Base-by-base conservation (phyloP, 2,113 vertebrate genomes). In the Prunella himalayana region DNA sequence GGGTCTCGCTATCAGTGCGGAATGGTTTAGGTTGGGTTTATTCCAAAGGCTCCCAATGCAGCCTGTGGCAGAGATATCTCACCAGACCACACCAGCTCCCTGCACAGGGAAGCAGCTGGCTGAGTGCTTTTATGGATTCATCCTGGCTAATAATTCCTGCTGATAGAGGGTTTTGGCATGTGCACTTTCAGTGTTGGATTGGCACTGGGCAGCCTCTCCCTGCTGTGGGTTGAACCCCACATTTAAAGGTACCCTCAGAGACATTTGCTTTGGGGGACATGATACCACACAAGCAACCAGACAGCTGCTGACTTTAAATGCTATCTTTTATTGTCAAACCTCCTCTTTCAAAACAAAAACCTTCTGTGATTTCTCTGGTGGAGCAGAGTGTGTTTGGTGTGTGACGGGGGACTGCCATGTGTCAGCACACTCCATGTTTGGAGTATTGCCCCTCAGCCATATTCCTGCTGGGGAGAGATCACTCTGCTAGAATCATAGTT, bases 401-500 rank as follows among this genome's bases (percentile, higher is more conserved):
- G 10, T 2, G 4, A 84, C 23, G 20, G 72, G 35, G 30, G 37
- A n/a, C 31, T 72, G 65, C 30, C 82, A n/a, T 31, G 2, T 31
- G 59, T 66, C 65, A 73, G 60, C 49, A 37, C 41, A 2, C 57
- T 72, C 49, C 25, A 20, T 5, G 2, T 70, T 44, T 73, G 64
- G 86, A 94, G 35, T 7, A 30, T 22, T 90, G 60, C 64, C 85
- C 79, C 82, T 77, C 45, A 86, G 75, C 90, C 44, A 18, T 66
- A 6, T 11, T 90, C 85, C 93, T 97, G 54, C 35, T 86, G 54
- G 24, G 71, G 68, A 86, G 47, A 1, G 28, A 90, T 56, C 21
- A 16, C 85, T 83, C 59, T 53, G 76, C 51, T 75, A 47, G 64
- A 93, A 83, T 64, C 71, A 23, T 7, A 88, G 75, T n/a, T 93